Evolutionary conservation across 1,140 invertebrate genomes (phyloP), one percentile per base, ranked within the genome.

Genomic region (Medauroidea extradentata): DNA sequence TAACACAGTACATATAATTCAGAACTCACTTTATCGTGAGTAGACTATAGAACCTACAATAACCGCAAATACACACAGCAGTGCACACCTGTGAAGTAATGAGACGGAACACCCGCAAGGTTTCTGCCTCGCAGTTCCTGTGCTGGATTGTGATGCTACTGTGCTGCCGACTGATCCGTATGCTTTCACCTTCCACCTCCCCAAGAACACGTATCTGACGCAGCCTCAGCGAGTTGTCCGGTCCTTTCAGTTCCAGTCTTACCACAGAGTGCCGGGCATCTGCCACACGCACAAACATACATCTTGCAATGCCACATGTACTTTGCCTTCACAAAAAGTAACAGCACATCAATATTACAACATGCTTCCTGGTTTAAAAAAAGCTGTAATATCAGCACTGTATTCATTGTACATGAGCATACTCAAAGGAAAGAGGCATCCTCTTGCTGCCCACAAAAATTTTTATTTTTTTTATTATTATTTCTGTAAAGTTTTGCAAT

Each of bases 41-140:
- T n/a, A n/a, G n/a, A n/a, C n/a, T n/a, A n/a, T n/a, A n/a, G n/a
- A n/a, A n/a, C n/a, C n/a, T n/a, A n/a, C n/a, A n/a, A n/a, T n/a
- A n/a, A n/a, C n/a, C n/a, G n/a, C n/a, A 34, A 11, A 34, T 34
- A 11, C 29, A 34, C 4, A 4, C 5, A 4, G n/a, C 13, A 11
- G 11, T 49, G 64, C 34, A 67, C 73, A 90, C 91, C 81, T 94
- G 90, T 62, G 91, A 90, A 0, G 94, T 96, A 5, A 98, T 89
- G 1, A 96, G 78, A n/a, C 94, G 81, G 71, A 98, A 98, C 0
- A 98, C 94, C 68, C 91, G 84, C 9, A 98, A 75, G 0, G 95
- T 97, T 77, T 98, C 94, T 13, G 87, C 78, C 78, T 98, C 94
- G 67, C 93, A 94, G 69, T 93, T 90, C 51, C 86, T 81, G 67